Base-by-base conservation (phyloP, 2,888 invertebrate species). In the Dasysyrphus albostriatus region DNA sequence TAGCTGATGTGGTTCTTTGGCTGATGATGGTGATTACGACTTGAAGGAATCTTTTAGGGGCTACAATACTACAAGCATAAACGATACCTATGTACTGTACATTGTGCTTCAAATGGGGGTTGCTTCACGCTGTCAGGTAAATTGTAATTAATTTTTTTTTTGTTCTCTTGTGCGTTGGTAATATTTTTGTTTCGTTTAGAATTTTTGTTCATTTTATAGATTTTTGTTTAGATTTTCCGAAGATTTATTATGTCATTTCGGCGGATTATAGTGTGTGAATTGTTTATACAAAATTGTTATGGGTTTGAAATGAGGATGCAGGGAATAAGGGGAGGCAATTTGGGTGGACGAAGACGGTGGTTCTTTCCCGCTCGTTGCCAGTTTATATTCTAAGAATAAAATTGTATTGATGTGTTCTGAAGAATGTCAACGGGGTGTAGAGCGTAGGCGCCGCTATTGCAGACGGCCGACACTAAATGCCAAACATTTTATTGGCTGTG, bases 191-290 rank as follows among this genome's bases (percentile, higher is more conserved):
- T 85, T 63, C 73, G 61, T 75, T 83, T 63, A 70, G 49, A 56
- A 51, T 74, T 79, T 61, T 67, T 73, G 54, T 49, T 67, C 78
- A 77, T 82, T 70, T 73, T 78, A 59, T 32, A 63, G 29, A 47
- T 59, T 81, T 80, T 87, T 87, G 87, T 87, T 87, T 87, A 87
- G 83, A 83, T 87, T 83, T 87, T 78, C 70, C 65, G 37, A 59
- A 87, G 87, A 87, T 87, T 87, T 87, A 87, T 87, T 87, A 87
- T 87, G 87, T 87, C 87, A 87, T 87, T 87, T 79, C 87, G 87
- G 83, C 83, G 59, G 87, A 83, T 83, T 83, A 78, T 83, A 83
- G 87, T 75, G 83, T 83, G 78, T 83, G 87, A 87, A 87, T 83
- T 87, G 87, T 87, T 83, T 83, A 83, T 72, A 72, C 32, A 42